Percentiles rank a stretch among this genome's conserved stretches.
Evolutionary conservation across 1,140 invertebrate species (phyloP).

Genomic region (Lithobius niger): DNA sequence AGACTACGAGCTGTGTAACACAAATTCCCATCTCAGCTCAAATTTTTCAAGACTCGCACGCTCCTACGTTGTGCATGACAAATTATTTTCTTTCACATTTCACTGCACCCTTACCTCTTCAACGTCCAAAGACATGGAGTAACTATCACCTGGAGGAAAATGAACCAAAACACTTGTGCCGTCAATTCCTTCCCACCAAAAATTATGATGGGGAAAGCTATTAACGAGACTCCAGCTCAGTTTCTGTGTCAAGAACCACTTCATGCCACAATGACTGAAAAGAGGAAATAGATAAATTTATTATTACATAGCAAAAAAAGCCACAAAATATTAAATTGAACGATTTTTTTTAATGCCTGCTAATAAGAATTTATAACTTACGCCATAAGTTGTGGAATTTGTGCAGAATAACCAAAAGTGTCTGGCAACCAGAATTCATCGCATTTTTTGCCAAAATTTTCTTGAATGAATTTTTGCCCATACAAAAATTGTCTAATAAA

Average conservation of each 20-base stretch:
- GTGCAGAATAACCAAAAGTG: conserved; percentile 43
- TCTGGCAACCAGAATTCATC: conserved; percentile 43
- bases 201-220: conserved; percentile 43
- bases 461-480: conserved; percentile 38
- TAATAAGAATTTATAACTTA: conserved; percentile 9
- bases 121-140: too few species aligned
- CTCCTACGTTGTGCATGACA: too few species aligned
- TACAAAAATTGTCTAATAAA: conserved; percentile 42
- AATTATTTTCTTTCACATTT: too few species aligned
- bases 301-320: too few species aligned
- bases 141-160: conserved; percentile 42
- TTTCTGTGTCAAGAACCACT: conserved; percentile 41
- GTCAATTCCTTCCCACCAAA: conserved; percentile 42
- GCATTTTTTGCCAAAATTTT: conserved; percentile 35
- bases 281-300: too few species aligned
- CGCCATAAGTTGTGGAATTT: conserved; percentile 41
- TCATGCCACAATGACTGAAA: conserved; percentile 32
- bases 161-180: conserved; percentile 36
- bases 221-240: conserved; percentile 42
- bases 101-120: too few species aligned
- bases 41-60: too few species aligned
- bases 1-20: too few species aligned
- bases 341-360: too few species aligned
- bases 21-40: too few species aligned
- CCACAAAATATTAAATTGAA: too few species aligned